phyloP scores from a whole-genome alignment of 1,140 invertebrate genomes.

The Tetranychus cinnabarinus region DNA sequence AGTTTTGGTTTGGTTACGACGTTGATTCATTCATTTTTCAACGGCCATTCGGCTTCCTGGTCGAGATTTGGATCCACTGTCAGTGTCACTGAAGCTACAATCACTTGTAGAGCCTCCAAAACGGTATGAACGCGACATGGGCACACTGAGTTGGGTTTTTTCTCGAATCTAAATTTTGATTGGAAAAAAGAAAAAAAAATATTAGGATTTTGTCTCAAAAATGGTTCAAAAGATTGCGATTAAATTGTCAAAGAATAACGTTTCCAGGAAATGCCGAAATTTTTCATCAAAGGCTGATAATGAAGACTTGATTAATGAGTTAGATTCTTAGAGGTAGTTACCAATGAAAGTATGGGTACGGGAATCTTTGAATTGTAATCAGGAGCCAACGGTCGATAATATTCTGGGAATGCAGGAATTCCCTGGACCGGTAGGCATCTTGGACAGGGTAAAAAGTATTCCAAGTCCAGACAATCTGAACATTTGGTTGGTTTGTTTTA shows the following conservation, averaged over 20 bases:
- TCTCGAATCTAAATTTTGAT: slow-evolving; percentile 47
- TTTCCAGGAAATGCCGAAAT: no score
- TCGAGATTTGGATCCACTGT: slow-evolving; percentile 16
- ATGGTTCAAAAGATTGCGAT: no score
- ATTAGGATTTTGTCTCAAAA: no score
- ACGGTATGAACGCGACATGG: slow-evolving; percentile 37
- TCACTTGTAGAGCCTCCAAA: slow-evolving; percentile 37
- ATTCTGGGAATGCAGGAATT: slow-evolving; percentile 3
- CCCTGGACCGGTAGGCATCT: slow-evolving; percentile 12
- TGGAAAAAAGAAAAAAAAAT: neutral
- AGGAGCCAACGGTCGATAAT: slow-evolving; percentile 12
- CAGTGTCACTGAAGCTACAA: slow-evolving; percentile 16
- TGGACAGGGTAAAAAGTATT: neutral
- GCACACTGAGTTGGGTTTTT: slow-evolving; percentile 53
- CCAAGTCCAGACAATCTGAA: neutral
- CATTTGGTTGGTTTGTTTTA: neutral
- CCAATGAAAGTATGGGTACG: slow-evolving; percentile 5
- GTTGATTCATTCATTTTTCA: neutral
- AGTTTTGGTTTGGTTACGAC: no score
- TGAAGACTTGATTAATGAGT: neutral
- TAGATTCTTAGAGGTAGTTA: neutral
- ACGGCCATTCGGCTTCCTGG: slow-evolving; percentile 13
- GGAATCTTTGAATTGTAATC: slow-evolving; percentile 13
- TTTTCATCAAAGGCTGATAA: neutral
- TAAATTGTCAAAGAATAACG: no score